Conservation (phyloP, 1,140 invertebrate species). For the Laodelphax striatellus region DNA sequence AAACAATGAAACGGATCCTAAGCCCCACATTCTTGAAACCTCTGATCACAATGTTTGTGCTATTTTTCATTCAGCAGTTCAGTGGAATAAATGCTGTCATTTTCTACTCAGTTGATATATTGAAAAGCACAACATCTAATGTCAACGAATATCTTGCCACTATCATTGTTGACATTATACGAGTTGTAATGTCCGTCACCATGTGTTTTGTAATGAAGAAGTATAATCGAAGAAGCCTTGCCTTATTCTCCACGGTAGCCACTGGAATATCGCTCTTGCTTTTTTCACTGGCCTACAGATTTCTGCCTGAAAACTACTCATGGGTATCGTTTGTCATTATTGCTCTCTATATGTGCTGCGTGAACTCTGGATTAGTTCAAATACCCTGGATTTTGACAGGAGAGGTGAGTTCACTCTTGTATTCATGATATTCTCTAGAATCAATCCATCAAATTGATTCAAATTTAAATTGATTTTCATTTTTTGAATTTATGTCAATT, state of each 20-base stretch:
- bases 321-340: constrained; percentile 40
- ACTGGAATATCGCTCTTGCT: constrained; percentile 39
- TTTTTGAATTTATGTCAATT: too few species aligned
- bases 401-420: constrained; percentile 32
- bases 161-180: constrained; percentile 52
- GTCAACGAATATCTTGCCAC: constrained; percentile 45
- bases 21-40: constrained; percentile 38
- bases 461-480: too few species aligned
- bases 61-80: constrained; percentile 49
- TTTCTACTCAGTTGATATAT: constrained; percentile 51
- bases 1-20: constrained; percentile 20
- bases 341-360: constrained; percentile 41
- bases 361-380: constrained; percentile 44
- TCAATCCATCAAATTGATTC: too few species aligned
- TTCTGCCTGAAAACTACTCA: constrained; percentile 13
- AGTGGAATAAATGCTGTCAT: constrained; percentile 54
- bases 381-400: constrained; percentile 59
- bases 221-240: constrained; percentile 41
- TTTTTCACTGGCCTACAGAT: constrained; percentile 29
- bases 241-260: constrained; percentile 42
- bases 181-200: constrained; percentile 45
- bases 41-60: constrained; percentile 42
- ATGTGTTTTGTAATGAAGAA: constrained; percentile 45
- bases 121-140: constrained; percentile 38
- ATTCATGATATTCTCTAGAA: too few species aligned